Evolutionary conservation across 2,113 vertebrate genomes (phyloP).

Genomic region (Periophthalmodon schlosseri): DNA sequence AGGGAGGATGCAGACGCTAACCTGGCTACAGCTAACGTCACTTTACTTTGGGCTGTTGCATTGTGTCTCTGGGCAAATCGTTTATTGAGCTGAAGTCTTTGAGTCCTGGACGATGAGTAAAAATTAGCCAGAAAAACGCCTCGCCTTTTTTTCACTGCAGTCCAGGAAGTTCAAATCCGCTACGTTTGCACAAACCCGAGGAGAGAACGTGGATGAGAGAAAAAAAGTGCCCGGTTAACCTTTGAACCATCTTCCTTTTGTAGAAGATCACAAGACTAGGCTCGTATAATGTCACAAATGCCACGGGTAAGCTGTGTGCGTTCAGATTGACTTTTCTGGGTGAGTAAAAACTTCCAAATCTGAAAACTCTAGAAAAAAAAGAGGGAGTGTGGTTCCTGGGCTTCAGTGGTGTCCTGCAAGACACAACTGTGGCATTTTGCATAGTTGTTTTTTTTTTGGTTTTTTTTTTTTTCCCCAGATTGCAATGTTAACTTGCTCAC

Average conservation of each 20-base stretch:
- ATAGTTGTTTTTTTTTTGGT: background rate
- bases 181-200: constrained; percentile 66
- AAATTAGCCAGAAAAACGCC: background rate
- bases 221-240: constrained; percentile 62
- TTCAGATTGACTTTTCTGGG: background rate
- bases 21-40: background rate
- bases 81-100: background rate
- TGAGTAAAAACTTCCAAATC: background rate
- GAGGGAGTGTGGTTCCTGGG: background rate
- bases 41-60: background rate
- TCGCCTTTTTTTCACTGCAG: constrained; percentile 6
- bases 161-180: constrained; percentile 75
- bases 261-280: constrained; percentile 72
- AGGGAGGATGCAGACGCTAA: background rate
- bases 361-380: background rate
- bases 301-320: constrained; percentile 29
- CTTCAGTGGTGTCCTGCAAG: background rate
- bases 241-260: constrained; percentile 73
- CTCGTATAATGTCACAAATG: constrained; percentile 39
- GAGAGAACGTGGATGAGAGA: constrained; percentile 48
- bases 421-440: background rate
- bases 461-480: too few species aligned
- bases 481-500: background rate
- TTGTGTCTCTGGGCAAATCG: background rate
- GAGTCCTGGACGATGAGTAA: constrained; percentile 6